Percentiles rank a stretch among this genome's conserved stretches.
Conservation (phyloP, 2,797 vertebrate species). For the Tiaroga cobitis region DNA sequence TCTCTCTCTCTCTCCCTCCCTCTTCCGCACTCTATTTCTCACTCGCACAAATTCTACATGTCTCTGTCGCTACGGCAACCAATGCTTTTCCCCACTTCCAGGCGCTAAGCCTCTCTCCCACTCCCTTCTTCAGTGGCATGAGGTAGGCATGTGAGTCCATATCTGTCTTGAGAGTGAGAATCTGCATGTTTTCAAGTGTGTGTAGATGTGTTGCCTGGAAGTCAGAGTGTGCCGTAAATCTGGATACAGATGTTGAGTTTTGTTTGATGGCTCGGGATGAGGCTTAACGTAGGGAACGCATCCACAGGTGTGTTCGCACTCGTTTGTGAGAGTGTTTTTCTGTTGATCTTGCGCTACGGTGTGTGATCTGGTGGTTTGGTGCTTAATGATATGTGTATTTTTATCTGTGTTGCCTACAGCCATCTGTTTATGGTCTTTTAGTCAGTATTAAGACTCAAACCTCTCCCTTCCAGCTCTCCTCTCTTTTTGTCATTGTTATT, state of each 20-base stretch:
- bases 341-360: background rate
- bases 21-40: conserved; percentile 81
- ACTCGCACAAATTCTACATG: conserved; percentile 75
- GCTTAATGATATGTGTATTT: conserved; percentile 35
- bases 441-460: conserved; percentile 67
- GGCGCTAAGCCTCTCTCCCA: conserved; percentile 78
- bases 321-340: conserved; percentile 14
- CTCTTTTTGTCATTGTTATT: conserved; percentile 67
- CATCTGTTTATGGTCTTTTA: conserved; percentile 70
- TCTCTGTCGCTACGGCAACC: conserved; percentile 87
- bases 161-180: conserved; percentile 54
- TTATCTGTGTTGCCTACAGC: conserved; percentile 56
- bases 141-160: conserved; percentile 82
- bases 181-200: conserved; percentile 43
- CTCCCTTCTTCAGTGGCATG: conserved; percentile 76
- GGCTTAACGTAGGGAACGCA: conserved; percentile 26
- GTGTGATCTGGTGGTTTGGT: background rate
- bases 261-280: conserved; percentile 26
- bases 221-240: conserved; percentile 37
- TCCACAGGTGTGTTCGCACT: conserved; percentile 53
- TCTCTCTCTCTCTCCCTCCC: conserved; percentile 68
- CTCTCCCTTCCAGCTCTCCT: conserved; percentile 48
- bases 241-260: conserved; percentile 37
- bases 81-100: conserved; percentile 79
- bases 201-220: background rate